These are phyloP conservation scores for Pempheris klunzingeri DNA, from an alignment of 2,797 vertebrate genomes.

Conservation along the genomic window DNA sequence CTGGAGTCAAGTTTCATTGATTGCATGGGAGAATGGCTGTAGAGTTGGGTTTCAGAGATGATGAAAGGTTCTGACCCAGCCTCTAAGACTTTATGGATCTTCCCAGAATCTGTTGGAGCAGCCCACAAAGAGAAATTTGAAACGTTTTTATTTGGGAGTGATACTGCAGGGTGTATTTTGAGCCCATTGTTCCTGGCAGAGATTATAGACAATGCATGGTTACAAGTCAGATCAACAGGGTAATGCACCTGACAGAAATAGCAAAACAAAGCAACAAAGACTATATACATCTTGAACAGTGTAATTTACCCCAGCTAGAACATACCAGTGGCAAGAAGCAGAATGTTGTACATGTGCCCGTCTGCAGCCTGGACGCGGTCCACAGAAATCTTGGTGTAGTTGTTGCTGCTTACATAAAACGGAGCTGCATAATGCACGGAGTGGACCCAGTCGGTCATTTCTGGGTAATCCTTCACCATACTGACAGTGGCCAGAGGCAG, in stretches of 20 bases:
- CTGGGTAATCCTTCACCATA: constrained; percentile 79
- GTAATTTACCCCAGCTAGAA: neutral
- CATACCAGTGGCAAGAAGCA: constrained; percentile 86
- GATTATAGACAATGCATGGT: constrained; percentile 1
- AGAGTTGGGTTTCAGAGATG: constrained; percentile 82
- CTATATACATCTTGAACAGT: neutral
- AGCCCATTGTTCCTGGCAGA: constrained; percentile 33
- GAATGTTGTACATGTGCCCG: constrained; percentile 66
- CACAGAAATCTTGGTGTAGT: constrained; percentile 84
- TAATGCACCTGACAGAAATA: neutral
- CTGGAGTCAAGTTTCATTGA: constrained; percentile 83
- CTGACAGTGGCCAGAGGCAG: constrained; percentile 70
- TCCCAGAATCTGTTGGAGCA: constrained; percentile 77
- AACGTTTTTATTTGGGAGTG: neutral
- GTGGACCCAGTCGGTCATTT: constrained; percentile 84
- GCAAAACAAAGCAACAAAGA: neutral
- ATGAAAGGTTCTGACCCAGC: constrained; percentile 79
- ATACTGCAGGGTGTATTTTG: constrained; percentile 23
- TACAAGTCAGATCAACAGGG: neutral
- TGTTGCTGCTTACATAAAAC: constrained; percentile 81
- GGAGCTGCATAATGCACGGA: constrained; percentile 72
- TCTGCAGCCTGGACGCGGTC: constrained; percentile 79
- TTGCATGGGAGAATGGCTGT: constrained; percentile 67
- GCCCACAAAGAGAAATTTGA: constrained; percentile 3
- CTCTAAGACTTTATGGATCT: constrained; percentile 86